These are phyloP conservation scores for Crotalus tigris DNA, from an alignment of 2,113 vertebrate genomes.

Conservation along the genomic window DNA sequence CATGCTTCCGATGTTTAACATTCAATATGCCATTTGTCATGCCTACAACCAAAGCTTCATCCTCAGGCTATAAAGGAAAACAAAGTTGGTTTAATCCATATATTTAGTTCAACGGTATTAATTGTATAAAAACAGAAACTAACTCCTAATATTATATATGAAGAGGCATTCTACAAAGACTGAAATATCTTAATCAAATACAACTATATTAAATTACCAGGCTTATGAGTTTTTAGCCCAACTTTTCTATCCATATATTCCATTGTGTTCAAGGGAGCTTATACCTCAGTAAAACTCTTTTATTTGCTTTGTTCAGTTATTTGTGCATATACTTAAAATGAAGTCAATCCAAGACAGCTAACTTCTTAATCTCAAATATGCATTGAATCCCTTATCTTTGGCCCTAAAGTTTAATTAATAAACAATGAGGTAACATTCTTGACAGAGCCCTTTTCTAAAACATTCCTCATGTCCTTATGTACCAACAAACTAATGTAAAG, in stretches of 20 bases:
- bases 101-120: neutral
- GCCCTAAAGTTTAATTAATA: neutral
- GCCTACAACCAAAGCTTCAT: conserved; percentile 87
- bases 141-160: neutral
- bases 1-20: conserved; percentile 86
- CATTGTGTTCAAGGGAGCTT: neutral
- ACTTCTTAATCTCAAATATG: neutral
- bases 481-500: neutral
- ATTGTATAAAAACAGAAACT: neutral
- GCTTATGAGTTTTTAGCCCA: neutral
- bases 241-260: neutral
- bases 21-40: conserved; percentile 94
- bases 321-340: neutral
- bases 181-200: neutral
- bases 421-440: neutral
- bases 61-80: conserved; percentile 79
- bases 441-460: neutral
- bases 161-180: neutral
- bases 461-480: neutral
- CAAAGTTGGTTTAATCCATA: neutral
- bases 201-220: neutral
- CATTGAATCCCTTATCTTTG: neutral
- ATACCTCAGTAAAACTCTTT: neutral
- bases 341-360: neutral
- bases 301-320: neutral